A percentile compares a stretch with the other conserved stretches of the same genome.
Conservation (phyloP, 2,113 vertebrate genomes). For the Labeo catla region DNA sequence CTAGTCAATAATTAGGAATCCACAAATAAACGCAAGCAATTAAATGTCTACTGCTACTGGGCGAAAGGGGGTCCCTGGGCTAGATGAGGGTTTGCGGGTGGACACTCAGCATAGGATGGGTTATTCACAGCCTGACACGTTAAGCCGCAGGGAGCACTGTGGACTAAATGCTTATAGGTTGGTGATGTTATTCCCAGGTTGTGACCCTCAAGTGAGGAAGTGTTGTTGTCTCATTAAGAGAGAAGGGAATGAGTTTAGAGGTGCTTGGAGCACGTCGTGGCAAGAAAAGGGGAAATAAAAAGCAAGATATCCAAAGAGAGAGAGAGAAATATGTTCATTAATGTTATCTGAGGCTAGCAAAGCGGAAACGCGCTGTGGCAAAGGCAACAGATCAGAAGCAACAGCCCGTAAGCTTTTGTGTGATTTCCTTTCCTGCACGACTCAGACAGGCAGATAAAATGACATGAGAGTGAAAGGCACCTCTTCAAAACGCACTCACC, state of each 20-base stretch:
- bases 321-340: conserved; percentile 33
- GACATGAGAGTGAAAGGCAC: conserved; percentile 41
- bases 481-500: conserved; percentile 56
- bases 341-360: conserved; percentile 22
- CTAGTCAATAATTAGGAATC: conserved; percentile 99
- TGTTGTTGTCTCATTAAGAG: conserved; percentile 56
- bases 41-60: conserved; percentile 93
- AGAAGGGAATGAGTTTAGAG: conserved; percentile 40
- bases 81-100: conserved; percentile 82
- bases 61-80: conserved; percentile 81
- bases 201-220: conserved; percentile 48
- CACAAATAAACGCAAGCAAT: conserved; percentile 99
- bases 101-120: conserved; percentile 85
- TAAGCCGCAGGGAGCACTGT: conserved; percentile 53
- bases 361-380: conserved; percentile 30
- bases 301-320: conserved; percentile 35
- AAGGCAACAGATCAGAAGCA: conserved; percentile 35
- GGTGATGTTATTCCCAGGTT: conserved; percentile 36
- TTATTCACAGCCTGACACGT: conserved; percentile 77
- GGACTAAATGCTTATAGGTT: conserved; percentile 63
- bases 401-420: conserved; percentile 30
- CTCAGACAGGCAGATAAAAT: conserved; percentile 41
- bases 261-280: conserved; percentile 10
- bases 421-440: conserved; percentile 24
- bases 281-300: conserved; percentile 39